Conservation (phyloP, 2,113 vertebrate species). For the Cyrtonyx montezumae region DNA sequence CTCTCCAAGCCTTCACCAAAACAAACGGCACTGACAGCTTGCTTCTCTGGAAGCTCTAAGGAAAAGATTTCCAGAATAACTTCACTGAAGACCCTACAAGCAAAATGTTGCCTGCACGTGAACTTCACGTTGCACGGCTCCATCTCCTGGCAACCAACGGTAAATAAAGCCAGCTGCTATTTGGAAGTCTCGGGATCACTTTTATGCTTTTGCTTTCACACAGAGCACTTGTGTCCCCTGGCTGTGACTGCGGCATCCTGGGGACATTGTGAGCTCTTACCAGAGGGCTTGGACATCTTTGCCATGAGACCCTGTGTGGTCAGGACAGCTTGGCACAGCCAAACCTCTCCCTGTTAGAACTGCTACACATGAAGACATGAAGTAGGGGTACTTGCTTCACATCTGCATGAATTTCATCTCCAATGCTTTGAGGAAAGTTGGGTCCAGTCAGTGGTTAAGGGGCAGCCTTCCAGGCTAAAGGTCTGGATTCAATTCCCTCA, state of each 20-base stretch:
- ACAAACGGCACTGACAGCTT: neutral
- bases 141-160: slow-evolving; percentile 54
- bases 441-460: neutral
- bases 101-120: neutral
- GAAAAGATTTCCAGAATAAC: neutral
- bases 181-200: neutral
- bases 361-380: neutral
- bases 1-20: neutral
- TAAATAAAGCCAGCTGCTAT: neutral
- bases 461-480: neutral
- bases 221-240: accelerated
- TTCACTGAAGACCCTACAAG: neutral
- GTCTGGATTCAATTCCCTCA: neutral
- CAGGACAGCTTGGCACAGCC: neutral
- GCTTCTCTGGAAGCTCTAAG: neutral
- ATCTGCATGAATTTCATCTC: neutral
- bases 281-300: neutral
- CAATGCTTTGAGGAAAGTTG: neutral
- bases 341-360: neutral
- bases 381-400: neutral
- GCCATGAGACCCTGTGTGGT: neutral
- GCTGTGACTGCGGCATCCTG: neutral
- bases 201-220: neutral
- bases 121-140: slow-evolving; percentile 31
- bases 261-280: neutral